These are phyloP conservation scores for Aleiodes testaceus DNA, from an alignment of 2,888 invertebrate genomes.

Conservation along the genomic window DNA sequence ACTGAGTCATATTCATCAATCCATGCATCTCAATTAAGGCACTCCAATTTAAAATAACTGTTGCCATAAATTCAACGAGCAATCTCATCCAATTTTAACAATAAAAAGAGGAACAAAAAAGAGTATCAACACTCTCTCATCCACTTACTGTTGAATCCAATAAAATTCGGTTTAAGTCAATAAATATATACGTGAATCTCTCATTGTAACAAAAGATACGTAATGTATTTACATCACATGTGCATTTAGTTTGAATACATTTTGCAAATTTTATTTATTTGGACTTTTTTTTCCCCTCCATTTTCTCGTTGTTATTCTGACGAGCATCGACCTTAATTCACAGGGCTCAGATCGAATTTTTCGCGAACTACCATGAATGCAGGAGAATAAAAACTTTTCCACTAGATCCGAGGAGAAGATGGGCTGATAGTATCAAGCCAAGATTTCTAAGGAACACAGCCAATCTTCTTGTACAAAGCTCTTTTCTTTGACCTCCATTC, in stretches of 20 bases:
- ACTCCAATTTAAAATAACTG: slow-evolving; percentile 4
- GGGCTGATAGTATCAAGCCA: slow-evolving; percentile 8
- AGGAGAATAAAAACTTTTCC: background rate
- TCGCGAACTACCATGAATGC: background rate
- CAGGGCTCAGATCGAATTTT: background rate
- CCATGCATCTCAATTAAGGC: slow-evolving; percentile 2
- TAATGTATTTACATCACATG: background rate
- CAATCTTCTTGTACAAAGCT: slow-evolving; percentile 16
- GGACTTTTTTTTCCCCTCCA: no score
- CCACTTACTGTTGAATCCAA: no score
- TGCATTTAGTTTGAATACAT: background rate
- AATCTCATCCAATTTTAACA: no score
- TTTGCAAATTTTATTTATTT: background rate
- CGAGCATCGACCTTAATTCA: no score
- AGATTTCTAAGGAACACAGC: slow-evolving; percentile 9
- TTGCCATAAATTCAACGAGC: no score
- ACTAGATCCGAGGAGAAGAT: background rate
- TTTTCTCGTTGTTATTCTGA: no score
- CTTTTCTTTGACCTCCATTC: background rate
- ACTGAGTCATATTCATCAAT: slow-evolving; percentile 1
- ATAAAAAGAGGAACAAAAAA: no score
- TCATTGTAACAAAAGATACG: slow-evolving; percentile 7
- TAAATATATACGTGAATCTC: slow-evolving; percentile 4
- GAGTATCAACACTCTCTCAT: no score
- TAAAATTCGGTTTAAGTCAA: no score